Evolutionary conservation across 23 tunicate genomes (phyloP).

Genomic region (Corella eumyota): DNA sequence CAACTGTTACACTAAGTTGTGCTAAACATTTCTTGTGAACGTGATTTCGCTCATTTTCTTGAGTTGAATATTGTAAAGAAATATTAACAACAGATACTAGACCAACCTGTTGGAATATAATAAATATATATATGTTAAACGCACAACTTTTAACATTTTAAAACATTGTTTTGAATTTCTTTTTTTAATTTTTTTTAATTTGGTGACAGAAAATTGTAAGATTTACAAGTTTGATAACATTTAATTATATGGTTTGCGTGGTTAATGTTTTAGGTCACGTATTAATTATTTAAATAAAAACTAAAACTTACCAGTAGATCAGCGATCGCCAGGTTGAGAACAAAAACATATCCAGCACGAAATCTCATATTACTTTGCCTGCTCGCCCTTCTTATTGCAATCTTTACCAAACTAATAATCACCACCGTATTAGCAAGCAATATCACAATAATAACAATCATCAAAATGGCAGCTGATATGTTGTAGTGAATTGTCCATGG

Average conservation of each 20-base stretch:
- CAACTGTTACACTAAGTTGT: slow-evolving; percentile 12
- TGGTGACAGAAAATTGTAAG: too few relatives aligned
- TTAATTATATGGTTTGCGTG: too few relatives aligned
- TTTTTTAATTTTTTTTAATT: too few relatives aligned
- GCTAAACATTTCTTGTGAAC: slow-evolving; percentile 1
- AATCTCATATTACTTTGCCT: too few relatives aligned
- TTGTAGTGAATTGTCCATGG: too few relatives aligned
- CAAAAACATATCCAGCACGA: slow-evolving; percentile 22
- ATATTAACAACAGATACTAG: slow-evolving; percentile 14
- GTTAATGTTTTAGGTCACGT: too few relatives aligned
- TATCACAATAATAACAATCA: slow-evolving; percentile 27
- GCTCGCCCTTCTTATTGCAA: background rate
- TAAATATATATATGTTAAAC: slow-evolving; percentile 1
- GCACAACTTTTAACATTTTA: background rate
- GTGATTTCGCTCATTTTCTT: background rate
- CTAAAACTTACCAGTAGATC: slow-evolving; percentile 64
- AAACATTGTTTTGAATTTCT: too few relatives aligned
- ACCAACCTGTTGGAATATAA: slow-evolving; percentile 28
- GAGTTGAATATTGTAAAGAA: slow-evolving; percentile 7
- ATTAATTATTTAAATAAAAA: too few relatives aligned
- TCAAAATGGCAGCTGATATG: too few relatives aligned
- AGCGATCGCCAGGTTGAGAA: slow-evolving; percentile 69
- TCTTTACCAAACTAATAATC: slow-evolving; percentile 4
- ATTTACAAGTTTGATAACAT: too few relatives aligned
- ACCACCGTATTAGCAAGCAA: slow-evolving; percentile 30